Base-by-base conservation (phyloP, 2,113 vertebrate species). In the Carassius carassius region DNA sequence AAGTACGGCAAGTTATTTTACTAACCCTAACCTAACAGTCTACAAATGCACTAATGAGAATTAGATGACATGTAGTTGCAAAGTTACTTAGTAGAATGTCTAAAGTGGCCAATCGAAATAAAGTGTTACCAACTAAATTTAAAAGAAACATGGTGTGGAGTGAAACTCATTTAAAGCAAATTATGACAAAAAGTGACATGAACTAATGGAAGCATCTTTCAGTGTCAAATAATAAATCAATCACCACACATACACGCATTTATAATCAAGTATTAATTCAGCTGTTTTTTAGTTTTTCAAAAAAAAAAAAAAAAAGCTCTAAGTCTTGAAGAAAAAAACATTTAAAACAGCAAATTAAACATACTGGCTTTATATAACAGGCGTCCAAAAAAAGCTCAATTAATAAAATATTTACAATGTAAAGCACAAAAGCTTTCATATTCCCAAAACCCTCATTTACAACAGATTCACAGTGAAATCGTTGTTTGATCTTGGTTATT, bases 361-460 rank as follows among this genome's bases (percentile, higher is more conserved):
- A 80, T 81, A 49, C 41, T 5, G 25, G n/a, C 56, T 49, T 81
- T 81, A 29, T 51, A 49, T 32, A 67, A 67, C 78, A 81, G 41
- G 16, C 62, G 49, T 81, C 44, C 78, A 29, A 81, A 58, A 65
- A 69, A 65, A 69, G 63, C 23, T 82, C 11, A 82, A 67, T 19
- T 32, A 69, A 37, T 54, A 82, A 82, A 82, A 70, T 82, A 82
- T 82, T 70, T 35, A 70, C 65, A 82, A 82, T 70, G 6, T 51
- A 70, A 82, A 58, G 69, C 81, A 25, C 51, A 63, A 74, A 51
- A 63, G 3, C 23, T 70, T 54, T 49, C 7, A 56, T 37, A 70
- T 70, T 35, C 79, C 44, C 11, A 82, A 51, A 81, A 54, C 19
- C 79, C 47, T 21, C 32, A 78, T 25, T 78, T 58, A 41, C 56